Evolutionary conservation across 2,797 vertebrate species (phyloP).

Genomic region (Lepus oiostolus): DNA sequence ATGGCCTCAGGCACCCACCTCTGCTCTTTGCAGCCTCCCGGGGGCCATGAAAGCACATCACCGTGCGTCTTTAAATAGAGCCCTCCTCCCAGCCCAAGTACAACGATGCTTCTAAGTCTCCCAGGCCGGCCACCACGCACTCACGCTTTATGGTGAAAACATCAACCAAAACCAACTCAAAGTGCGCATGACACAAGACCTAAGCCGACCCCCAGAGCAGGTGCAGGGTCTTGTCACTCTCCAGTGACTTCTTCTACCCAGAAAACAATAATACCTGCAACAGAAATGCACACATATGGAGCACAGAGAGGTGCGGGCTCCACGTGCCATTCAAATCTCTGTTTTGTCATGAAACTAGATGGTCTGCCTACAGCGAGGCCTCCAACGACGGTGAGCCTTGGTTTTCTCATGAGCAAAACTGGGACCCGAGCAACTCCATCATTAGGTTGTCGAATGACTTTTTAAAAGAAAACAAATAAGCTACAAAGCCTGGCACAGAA

Average conservation of each 20-base stretch:
- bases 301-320: neutral
- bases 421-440: neutral
- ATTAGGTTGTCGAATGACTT: neutral
- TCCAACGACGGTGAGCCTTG: neutral
- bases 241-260: neutral
- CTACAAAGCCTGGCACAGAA: neutral
- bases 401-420: neutral
- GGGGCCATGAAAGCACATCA: neutral
- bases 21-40: neutral
- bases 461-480: neutral
- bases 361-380: neutral
- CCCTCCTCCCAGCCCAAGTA: neutral
- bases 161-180: neutral
- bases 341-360: neutral
- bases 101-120: neutral
- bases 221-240: neutral
- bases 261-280: rapidly evolving
- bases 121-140: neutral
- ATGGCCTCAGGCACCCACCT: rapidly evolving
- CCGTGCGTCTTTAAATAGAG: neutral
- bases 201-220: neutral
- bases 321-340: neutral
- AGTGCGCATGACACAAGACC: neutral
- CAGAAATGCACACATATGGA: rapidly evolving
- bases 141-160: neutral